A percentile compares a stretch with the other conserved stretches of the same genome.
Evolutionary conservation across 2,797 vertebrate genomes (phyloP).

Genomic region (Discoglossus pictus): DNA sequence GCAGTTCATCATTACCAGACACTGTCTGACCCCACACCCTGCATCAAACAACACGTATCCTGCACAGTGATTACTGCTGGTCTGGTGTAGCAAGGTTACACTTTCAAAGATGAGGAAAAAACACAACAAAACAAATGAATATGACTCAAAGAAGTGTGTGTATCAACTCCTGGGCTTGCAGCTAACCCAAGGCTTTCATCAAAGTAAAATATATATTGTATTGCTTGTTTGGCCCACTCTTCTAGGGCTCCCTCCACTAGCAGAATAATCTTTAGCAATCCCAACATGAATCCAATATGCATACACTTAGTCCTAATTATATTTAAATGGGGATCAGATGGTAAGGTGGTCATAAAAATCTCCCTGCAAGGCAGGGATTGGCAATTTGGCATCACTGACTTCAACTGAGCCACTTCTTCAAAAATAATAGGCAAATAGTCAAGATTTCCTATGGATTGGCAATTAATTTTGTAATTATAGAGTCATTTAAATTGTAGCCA

Average conservation of each 20-base stretch:
- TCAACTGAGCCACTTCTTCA: background rate
- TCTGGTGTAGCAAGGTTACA: constrained; percentile 32
- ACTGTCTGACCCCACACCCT: constrained; percentile 12
- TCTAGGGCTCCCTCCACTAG: background rate
- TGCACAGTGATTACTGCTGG: constrained; percentile 24
- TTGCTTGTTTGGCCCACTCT: constrained; percentile 16
- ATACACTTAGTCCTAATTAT: constrained; percentile 39
- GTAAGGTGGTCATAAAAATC: constrained; percentile 35
- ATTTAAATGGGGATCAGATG: constrained; percentile 45
- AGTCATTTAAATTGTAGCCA: too few relatives aligned
- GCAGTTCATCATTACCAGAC: constrained; percentile 2
- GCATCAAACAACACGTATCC: constrained; percentile 8
- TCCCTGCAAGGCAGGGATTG: constrained; percentile 23
- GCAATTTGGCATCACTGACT: constrained; percentile 1
- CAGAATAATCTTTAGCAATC: constrained; percentile 37
- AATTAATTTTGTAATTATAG: too few relatives aligned
- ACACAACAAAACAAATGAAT: constrained; percentile 22
- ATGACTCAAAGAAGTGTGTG: constrained; percentile 22
- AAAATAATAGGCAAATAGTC: constrained; percentile 6
- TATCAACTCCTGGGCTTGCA: constrained; percentile 13
- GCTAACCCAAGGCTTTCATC: constrained; percentile 31
- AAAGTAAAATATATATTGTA: constrained; percentile 33
- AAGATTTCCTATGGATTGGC: background rate
- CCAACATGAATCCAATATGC: constrained; percentile 27
- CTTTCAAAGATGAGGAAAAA: constrained; percentile 28